phyloP scores from a whole-genome alignment of 2,888 invertebrate genomes.

The Torymus aiolomorphi region DNA sequence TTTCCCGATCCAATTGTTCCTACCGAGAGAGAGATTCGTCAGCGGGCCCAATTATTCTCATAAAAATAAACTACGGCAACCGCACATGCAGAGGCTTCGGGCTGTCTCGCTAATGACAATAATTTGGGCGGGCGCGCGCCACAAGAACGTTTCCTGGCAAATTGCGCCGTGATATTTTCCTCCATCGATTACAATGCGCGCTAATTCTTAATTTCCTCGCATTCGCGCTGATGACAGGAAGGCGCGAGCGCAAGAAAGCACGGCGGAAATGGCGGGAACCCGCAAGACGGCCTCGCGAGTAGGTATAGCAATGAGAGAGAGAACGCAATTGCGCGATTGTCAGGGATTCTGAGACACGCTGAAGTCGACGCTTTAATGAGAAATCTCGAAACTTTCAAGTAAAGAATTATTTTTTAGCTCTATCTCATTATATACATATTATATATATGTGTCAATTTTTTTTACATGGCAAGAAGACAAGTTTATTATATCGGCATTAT shows the following conservation, averaged over 20 bases:
- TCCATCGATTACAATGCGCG: background rate
- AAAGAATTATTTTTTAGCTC: no score
- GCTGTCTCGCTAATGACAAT: constrained; percentile 13
- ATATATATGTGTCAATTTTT: no score
- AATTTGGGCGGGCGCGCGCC: background rate
- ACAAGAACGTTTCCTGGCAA: no score
- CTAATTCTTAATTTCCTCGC: constrained; percentile 46
- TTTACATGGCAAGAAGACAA: no score
- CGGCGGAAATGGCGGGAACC: constrained; percentile 26
- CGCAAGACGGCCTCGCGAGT: constrained; percentile 15
- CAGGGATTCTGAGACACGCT: no score
- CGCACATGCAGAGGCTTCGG: no score
- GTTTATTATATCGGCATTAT: no score
- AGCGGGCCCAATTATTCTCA: constrained; percentile 14
- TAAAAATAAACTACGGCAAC: constrained; percentile 9
- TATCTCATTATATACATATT: no score
- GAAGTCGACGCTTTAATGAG: no score
- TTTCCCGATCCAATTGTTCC: constrained; percentile 20
- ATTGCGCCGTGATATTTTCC: constrained; percentile 5
- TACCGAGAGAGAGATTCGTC: background rate
- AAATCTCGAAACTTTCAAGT: no score
- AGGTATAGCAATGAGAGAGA: no score
- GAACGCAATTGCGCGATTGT: background rate
- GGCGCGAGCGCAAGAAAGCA: background rate
- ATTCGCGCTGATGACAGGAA: constrained; percentile 20